Conservation (phyloP, 2,888 invertebrate species). For the Athalia circularis region DNA sequence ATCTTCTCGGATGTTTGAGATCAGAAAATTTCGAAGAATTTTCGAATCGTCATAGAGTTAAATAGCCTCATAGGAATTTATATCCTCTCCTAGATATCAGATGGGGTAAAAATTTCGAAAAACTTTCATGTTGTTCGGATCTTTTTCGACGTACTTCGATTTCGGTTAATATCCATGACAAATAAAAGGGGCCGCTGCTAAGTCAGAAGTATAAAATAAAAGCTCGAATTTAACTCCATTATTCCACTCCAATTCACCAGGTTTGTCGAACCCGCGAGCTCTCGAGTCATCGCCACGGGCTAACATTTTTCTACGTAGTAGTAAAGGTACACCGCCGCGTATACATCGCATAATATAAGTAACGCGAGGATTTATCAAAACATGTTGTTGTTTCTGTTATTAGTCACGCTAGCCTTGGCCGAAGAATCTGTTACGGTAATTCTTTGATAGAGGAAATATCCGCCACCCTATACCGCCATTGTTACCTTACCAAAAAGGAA, state of each 20-base stretch:
- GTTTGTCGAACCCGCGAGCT: constrained; percentile 22
- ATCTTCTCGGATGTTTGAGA: constrained; percentile 26
- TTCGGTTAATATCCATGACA: background rate
- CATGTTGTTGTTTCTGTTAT: constrained; percentile 32
- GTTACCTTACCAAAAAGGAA: too few relatives aligned
- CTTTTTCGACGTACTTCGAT: too few relatives aligned
- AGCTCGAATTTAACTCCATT: constrained; percentile 5
- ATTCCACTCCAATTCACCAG: constrained; percentile 40
- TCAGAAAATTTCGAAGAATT: constrained; percentile 12
- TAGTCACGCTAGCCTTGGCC: constrained; percentile 29
- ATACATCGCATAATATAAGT: background rate
- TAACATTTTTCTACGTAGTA: constrained; percentile 17
- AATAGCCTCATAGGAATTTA: constrained; percentile 21
- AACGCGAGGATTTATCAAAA: constrained; percentile 30
- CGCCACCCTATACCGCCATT: too few relatives aligned
- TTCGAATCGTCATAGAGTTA: background rate
- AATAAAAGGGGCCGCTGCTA: background rate
- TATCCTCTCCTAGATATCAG: too few relatives aligned
- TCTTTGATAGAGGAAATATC: background rate
- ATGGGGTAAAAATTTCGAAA: too few relatives aligned
- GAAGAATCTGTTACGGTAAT: constrained; percentile 36
- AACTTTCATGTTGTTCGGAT: too few relatives aligned
- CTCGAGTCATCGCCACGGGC: constrained; percentile 32
- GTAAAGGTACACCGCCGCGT: background rate
- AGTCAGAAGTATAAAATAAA: background rate